Conservation (phyloP, 2,797 vertebrate species). For the Clarias fuscus region DNA sequence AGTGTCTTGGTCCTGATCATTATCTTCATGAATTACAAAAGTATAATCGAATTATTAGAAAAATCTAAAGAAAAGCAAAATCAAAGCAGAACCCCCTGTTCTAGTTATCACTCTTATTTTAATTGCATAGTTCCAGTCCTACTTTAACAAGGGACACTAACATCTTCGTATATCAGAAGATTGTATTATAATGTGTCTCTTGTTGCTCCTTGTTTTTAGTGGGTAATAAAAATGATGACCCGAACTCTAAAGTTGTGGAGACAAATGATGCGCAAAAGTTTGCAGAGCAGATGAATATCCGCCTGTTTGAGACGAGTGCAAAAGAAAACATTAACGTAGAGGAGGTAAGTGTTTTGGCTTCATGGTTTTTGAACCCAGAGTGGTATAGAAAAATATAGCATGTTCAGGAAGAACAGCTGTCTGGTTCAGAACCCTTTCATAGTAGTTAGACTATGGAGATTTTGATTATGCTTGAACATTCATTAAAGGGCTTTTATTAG, state of each 20-base stretch:
- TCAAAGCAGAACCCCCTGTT: background rate
- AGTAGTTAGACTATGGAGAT: too few relatives aligned
- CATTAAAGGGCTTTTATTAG: background rate
- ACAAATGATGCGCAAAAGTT: slow-evolving; percentile 98
- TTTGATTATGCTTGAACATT: background rate
- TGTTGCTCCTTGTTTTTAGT: slow-evolving; percentile 70
- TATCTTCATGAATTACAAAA: background rate
- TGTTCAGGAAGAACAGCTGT: background rate
- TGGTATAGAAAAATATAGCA: background rate
- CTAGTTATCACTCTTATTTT: background rate
- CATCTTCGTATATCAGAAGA: background rate
- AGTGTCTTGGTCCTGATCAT: slow-evolving; percentile 44
- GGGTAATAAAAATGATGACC: slow-evolving; percentile 98
- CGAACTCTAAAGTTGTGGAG: slow-evolving; percentile 96
- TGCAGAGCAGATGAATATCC: slow-evolving; percentile 98
- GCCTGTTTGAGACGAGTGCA: slow-evolving; percentile 96
- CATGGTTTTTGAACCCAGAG: background rate
- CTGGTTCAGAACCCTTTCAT: background rate
- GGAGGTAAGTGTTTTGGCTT: slow-evolving; percentile 77
- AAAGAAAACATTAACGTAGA: slow-evolving; percentile 99
- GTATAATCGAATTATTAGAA: background rate
- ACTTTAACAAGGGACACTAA: background rate
- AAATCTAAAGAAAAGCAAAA: background rate
- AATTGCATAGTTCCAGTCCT: background rate
- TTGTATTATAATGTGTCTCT: background rate